phyloP scores from a whole-genome alignment of 2,797 vertebrate genomes.

The Sebastes minor region DNA sequence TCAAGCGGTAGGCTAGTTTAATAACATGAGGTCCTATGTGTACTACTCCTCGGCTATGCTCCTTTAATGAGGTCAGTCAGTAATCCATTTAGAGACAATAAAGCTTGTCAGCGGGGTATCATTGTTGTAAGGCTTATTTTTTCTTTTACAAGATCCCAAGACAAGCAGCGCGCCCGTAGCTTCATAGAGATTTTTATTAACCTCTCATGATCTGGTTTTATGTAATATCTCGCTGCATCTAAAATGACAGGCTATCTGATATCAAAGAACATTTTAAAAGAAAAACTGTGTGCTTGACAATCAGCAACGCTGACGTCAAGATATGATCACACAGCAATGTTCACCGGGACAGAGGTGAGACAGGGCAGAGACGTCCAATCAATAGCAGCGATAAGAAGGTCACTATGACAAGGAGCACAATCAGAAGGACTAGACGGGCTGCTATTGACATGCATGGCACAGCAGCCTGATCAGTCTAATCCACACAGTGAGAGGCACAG shows the following conservation, averaged over 20 bases:
- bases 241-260: not conserved
- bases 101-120: conserved; percentile 18
- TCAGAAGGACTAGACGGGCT: conserved; percentile 38
- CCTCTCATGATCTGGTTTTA: not conserved
- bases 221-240: not conserved
- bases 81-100: conserved; percentile 43
- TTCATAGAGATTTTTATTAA: conserved; percentile 11
- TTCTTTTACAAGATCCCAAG: not conserved
- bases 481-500: conserved; percentile 11
- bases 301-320: not conserved
- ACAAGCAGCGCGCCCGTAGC: not conserved
- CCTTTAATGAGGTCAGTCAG: conserved; percentile 38
- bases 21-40: conserved; percentile 35
- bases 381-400: conserved; percentile 40
- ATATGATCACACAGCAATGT: not conserved
- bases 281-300: not conserved
- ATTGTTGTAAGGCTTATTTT: not conserved
- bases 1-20: conserved; percentile 1
- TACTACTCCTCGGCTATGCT: not conserved
- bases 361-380: conserved; percentile 34
- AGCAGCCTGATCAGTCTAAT: conserved; percentile 22
- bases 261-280: not conserved
- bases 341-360: conserved; percentile 29
- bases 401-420: conserved; percentile 42
- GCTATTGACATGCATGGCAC: conserved; percentile 60